Conservation (phyloP, 2,113 vertebrate genomes). For the Notechis scutatus region DNA sequence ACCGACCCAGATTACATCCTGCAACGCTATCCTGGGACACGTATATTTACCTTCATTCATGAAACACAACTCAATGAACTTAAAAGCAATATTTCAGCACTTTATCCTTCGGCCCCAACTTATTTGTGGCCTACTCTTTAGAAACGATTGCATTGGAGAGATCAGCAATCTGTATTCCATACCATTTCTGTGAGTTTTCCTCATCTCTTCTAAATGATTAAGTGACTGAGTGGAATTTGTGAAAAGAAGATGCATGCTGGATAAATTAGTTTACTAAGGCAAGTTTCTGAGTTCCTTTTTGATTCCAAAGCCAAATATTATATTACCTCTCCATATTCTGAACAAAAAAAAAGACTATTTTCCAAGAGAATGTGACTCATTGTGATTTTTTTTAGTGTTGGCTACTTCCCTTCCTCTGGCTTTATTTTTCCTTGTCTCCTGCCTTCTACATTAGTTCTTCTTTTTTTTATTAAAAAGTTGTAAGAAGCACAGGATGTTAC, state of each 20-base stretch:
- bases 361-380: neutral
- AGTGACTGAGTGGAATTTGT: neutral
- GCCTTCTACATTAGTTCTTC: neutral
- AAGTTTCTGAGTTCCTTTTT: neutral
- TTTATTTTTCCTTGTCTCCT: neutral
- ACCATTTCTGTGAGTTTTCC: neutral
- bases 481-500: neutral
- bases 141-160: neutral
- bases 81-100: neutral
- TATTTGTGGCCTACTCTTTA: neutral
- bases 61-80: neutral
- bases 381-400: neutral
- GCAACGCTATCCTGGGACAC: neutral
- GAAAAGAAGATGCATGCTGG: neutral
- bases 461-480: no score
- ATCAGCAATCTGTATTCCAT: neutral
- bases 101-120: no score
- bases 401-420: neutral
- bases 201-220: neutral
- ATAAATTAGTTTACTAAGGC: neutral
- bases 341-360: neutral
- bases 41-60: neutral
- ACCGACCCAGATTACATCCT: neutral
- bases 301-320: neutral
- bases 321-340: neutral